A percentile compares a stretch with the other conserved stretches of the same genome.
phyloP scores from a whole-genome alignment of 2,113 vertebrate genomes.

The Dunckerocampus dactyliophorus region DNA sequence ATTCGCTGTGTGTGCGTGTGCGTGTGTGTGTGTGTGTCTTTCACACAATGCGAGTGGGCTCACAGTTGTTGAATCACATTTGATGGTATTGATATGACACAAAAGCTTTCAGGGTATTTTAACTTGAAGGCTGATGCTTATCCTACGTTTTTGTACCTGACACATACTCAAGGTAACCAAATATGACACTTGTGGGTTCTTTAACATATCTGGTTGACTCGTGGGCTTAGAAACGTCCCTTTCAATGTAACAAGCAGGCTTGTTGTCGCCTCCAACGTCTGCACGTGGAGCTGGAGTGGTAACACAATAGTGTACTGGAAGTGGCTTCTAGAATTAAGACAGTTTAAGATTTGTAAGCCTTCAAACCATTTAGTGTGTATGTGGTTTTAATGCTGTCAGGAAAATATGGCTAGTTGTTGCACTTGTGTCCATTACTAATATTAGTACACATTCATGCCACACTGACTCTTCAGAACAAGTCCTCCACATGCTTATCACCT shows the following conservation, averaged over 20 bases:
- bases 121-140: slow-evolving; percentile 1
- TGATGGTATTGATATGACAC: slow-evolving; percentile 24
- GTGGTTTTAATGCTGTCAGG: too few species aligned
- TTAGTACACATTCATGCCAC: too few species aligned
- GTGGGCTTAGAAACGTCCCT: not conserved
- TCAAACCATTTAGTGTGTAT: too few species aligned
- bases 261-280: too few species aligned
- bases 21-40: slow-evolving; percentile 3
- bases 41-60: slow-evolving; percentile 32
- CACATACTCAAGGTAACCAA: not conserved
- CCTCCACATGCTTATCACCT: too few species aligned
- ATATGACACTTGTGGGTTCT: not conserved
- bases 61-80: slow-evolving; percentile 25
- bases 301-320: too few species aligned
- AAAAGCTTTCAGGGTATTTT: not conserved
- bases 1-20: slow-evolving; percentile 9
- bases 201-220: not conserved
- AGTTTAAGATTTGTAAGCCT: too few species aligned
- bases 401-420: too few species aligned
- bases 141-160: not conserved
- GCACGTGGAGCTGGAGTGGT: too few species aligned
- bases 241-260: not conserved
- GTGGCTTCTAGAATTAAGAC: too few species aligned
- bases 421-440: too few species aligned
- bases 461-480: too few species aligned